phyloP scores from a whole-genome alignment of 2,888 invertebrate genomes.

The Xanthia icteritia region DNA sequence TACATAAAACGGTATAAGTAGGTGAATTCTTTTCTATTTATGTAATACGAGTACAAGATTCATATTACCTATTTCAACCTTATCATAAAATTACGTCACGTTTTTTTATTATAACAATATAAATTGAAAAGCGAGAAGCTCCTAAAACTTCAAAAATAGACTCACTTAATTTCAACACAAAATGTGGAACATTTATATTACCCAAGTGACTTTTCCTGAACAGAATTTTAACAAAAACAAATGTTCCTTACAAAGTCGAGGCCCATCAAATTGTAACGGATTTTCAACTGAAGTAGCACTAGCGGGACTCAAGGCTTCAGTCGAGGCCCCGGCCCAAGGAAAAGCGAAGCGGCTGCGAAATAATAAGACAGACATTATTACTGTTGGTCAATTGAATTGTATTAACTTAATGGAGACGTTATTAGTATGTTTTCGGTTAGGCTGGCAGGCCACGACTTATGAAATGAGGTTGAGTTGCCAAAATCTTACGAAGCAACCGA shows the following conservation, averaged over 20 bases:
- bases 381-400: constrained; percentile 51
- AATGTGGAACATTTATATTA: constrained; percentile 32
- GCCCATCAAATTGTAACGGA: constrained; percentile 51
- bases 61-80: too few species aligned
- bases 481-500: constrained; percentile 27
- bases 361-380: constrained; percentile 45
- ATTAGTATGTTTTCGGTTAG: constrained; percentile 48
- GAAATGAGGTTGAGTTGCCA: constrained; percentile 45
- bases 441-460: constrained; percentile 33
- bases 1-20: too few species aligned
- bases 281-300: constrained; percentile 49
- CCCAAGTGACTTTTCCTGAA: constrained; percentile 26
- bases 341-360: constrained; percentile 26
- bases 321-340: constrained; percentile 16
- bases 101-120: constrained; percentile 5
- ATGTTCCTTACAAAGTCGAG: constrained; percentile 42
- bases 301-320: constrained; percentile 11
- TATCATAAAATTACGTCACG: background rate
- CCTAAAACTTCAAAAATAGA: constrained; percentile 20
- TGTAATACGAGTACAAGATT: background rate
- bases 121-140: background rate
- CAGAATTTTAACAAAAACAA: constrained; percentile 40
- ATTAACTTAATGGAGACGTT: constrained; percentile 33
- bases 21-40: background rate
- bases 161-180: constrained; percentile 18